phyloP scores from a whole-genome alignment of 2,797 vertebrate species.

The Micromesistius poutassou region DNA sequence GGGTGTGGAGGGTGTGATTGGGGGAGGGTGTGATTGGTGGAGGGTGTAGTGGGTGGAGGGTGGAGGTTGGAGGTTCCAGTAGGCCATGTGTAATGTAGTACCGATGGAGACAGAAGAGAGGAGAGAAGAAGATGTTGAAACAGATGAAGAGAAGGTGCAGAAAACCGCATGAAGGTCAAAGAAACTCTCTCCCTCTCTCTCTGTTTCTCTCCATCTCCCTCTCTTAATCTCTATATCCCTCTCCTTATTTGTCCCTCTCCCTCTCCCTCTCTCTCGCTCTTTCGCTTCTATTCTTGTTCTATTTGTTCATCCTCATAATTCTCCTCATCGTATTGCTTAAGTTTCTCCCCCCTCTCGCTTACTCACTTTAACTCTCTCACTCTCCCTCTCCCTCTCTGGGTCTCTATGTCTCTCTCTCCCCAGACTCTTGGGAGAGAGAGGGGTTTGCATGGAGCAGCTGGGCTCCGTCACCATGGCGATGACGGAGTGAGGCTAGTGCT shows the following conservation, averaged over 20 bases:
- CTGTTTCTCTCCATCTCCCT: too few relatives aligned
- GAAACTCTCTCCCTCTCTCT: background rate
- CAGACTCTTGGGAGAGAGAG: background rate
- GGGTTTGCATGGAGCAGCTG: background rate
- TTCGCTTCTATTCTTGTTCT: too few relatives aligned
- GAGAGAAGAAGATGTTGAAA: background rate
- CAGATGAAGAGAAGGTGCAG: background rate
- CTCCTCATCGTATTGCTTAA: too few relatives aligned
- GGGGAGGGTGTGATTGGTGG: too few relatives aligned
- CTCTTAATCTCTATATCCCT: too few relatives aligned
- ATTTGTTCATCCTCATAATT: too few relatives aligned
- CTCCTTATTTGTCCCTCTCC: too few relatives aligned
- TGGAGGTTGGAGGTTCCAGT: background rate
- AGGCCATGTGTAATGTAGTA: background rate
- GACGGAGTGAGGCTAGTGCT: constrained; percentile 1
- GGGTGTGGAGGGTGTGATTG: too few relatives aligned
- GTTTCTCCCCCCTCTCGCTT: too few relatives aligned
- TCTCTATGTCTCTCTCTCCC: background rate
- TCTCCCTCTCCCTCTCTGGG: background rate
- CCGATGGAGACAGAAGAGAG: background rate
- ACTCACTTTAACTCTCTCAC: too few relatives aligned
- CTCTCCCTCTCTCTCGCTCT: too few relatives aligned
- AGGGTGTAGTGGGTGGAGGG: too few relatives aligned
- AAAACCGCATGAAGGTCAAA: background rate
- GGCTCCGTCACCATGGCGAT: constrained; percentile 3